Evolutionary conservation across 2,888 invertebrate genomes (phyloP).

Genomic region (Heliconius aoede): DNA sequence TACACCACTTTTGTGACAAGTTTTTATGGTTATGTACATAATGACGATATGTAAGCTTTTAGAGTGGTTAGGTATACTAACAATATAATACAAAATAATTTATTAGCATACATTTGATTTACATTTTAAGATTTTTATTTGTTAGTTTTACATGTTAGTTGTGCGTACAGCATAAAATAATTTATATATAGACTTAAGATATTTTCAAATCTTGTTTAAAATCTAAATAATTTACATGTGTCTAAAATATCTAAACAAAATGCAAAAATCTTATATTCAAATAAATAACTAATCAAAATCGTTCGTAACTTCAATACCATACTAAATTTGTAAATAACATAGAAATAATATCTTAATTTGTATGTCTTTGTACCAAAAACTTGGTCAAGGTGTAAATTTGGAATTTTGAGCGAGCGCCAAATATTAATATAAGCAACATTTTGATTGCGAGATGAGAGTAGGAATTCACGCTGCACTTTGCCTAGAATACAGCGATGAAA

Average conservation of each 20-base stretch:
- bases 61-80: constrained; percentile 50
- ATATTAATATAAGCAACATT: constrained; percentile 27
- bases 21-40: not conserved
- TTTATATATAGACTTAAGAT: not conserved
- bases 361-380: constrained; percentile 81
- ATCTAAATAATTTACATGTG: constrained; percentile 67
- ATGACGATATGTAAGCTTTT: constrained; percentile 26
- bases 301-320: constrained; percentile 49
- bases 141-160: constrained; percentile 10
- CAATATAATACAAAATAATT: constrained; percentile 65
- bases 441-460: too few relatives aligned
- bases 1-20: not conserved
- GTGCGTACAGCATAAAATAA: constrained; percentile 6
- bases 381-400: constrained; percentile 62
- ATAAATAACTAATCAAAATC: constrained; percentile 69
- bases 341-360: constrained; percentile 80
- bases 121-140: constrained; percentile 47
- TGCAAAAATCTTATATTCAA: constrained; percentile 72
- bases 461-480: not conserved
- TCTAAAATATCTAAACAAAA: constrained; percentile 72
- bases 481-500: not conserved
- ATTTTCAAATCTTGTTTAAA: constrained; percentile 54
- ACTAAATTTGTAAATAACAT: constrained; percentile 74
- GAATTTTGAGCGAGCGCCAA: constrained; percentile 60
- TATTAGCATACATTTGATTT: constrained; percentile 55